Percentiles rank a stretch among this genome's conserved stretches.
phyloP scores from a whole-genome alignment of 2,113 vertebrate genomes.

The Shinisaurus crocodilurus region DNA sequence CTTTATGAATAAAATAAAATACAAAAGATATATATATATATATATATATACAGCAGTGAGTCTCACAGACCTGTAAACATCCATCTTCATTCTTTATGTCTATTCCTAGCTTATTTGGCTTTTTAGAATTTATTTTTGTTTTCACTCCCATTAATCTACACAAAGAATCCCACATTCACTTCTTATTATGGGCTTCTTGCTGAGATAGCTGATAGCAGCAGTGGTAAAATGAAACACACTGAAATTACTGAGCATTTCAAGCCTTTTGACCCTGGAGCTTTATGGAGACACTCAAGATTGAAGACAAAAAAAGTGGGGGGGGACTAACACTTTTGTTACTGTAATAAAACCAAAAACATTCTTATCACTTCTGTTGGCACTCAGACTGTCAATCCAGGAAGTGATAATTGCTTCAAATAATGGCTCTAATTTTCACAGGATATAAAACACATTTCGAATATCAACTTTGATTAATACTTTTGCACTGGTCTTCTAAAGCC shows the following conservation, averaged over 20 bases:
- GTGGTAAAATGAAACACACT: not conserved
- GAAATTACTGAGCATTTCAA: slow-evolving; percentile 27
- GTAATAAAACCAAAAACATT: not conserved
- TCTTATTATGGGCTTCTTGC: slow-evolving; percentile 22
- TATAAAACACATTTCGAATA: slow-evolving; percentile 19
- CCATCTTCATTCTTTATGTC: slow-evolving; percentile 32
- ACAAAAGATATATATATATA: slow-evolving; percentile 50
- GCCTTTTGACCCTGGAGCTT: slow-evolving; percentile 10
- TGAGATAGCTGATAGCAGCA: slow-evolving; percentile 35
- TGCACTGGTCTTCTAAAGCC: not conserved
- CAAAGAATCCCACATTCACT: slow-evolving; percentile 45
- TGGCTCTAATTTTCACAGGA: slow-evolving; percentile 2
- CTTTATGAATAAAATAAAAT: slow-evolving; percentile 64
- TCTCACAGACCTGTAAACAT: slow-evolving; percentile 55
- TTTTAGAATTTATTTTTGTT: slow-evolving; percentile 45
- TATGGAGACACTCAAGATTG: slow-evolving; percentile 21
- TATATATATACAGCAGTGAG: slow-evolving; percentile 37
- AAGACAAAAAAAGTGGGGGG: not conserved
- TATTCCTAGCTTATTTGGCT: slow-evolving; percentile 21
- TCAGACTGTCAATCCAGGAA: slow-evolving; percentile 1
- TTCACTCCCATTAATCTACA: slow-evolving; percentile 42
- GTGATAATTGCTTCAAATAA: slow-evolving; percentile 45
- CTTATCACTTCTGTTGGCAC: slow-evolving; percentile 6
- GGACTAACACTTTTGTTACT: not conserved
- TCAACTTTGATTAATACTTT: not conserved